Evolutionary conservation across 2,888 invertebrate genomes (phyloP).

Genomic region (Alviniconcha strummeri): DNA sequence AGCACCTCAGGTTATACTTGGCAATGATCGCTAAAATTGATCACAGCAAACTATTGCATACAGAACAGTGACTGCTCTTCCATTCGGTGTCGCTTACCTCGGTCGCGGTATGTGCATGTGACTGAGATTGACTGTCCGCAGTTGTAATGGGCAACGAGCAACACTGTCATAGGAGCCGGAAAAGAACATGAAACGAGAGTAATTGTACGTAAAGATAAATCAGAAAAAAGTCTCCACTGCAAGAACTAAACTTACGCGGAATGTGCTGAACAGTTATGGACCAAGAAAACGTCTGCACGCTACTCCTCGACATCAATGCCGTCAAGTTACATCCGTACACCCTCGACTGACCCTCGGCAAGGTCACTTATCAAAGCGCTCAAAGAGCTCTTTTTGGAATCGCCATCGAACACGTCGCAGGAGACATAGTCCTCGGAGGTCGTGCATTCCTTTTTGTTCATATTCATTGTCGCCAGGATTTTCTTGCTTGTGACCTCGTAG

Average conservation of each 20-base stretch:
- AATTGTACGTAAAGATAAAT: no score
- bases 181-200: no score
- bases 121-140: no score
- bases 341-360: neutral
- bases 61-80: no score
- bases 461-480: neutral
- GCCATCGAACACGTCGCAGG: neutral
- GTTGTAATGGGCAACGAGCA: no score
- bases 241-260: neutral
- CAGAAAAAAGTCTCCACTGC: no score
- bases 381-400: neutral
- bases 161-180: no score
- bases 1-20: no score
- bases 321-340: constrained; percentile 24
- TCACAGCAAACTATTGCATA: no score
- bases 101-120: no score
- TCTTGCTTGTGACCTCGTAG: neutral
- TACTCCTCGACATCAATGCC: neutral
- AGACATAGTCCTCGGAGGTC: neutral
- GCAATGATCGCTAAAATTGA: no score
- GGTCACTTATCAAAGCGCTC: neutral
- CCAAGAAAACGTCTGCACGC: neutral
- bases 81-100: no score
- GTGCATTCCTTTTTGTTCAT: constrained; percentile 1
- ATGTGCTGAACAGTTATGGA: neutral